A percentile compares a stretch with the other conserved stretches of the same genome.
Conservation (phyloP, 2,113 vertebrate genomes). For the Herpetotheres cachinnans region DNA sequence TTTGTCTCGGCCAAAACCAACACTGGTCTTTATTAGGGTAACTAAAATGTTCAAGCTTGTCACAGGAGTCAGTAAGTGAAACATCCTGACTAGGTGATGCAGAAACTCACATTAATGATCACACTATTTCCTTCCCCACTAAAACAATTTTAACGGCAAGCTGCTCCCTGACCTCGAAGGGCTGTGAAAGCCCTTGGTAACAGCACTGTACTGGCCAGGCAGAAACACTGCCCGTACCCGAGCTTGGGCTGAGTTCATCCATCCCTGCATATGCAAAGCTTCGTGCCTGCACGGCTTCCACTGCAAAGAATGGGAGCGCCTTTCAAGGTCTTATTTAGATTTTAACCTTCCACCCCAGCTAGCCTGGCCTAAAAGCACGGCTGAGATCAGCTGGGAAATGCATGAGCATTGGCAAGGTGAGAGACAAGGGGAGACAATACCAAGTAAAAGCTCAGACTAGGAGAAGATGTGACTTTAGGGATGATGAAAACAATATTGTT, state of each 20-base stretch:
- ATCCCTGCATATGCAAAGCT: rapidly evolving
- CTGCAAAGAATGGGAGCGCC: background rate
- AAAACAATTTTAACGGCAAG: background rate
- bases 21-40: background rate
- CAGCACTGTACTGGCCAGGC: rapidly evolving
- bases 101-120: background rate
- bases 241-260: background rate
- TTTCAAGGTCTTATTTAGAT: background rate
- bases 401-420: background rate
- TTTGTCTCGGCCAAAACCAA: background rate
- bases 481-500: background rate
- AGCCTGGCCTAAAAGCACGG: background rate
- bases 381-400: background rate
- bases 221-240: background rate
- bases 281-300: background rate
- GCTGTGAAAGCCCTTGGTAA: background rate
- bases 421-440: background rate
- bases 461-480: background rate
- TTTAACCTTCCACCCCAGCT: background rate
- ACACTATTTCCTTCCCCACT: background rate
- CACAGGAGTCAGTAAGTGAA: background rate
- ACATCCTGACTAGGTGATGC: background rate
- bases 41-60: background rate
- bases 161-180: background rate
- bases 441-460: rapidly evolving